Base-by-base conservation (phyloP, 2,797 vertebrate species). In the Hafferia zeledoni region DNA sequence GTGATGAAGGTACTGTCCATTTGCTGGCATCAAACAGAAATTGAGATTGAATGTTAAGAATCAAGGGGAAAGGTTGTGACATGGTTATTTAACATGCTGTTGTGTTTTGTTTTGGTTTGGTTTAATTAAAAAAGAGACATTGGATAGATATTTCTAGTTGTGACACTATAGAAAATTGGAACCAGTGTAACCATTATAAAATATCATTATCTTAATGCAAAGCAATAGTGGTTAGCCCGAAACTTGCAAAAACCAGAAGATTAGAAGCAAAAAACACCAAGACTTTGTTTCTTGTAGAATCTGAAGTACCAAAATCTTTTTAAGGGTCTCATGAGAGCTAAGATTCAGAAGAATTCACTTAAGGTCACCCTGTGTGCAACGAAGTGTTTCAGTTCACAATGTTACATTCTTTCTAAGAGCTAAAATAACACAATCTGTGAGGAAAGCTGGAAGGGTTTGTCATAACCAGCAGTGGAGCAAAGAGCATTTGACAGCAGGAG, bases 401-500 rank as follows among this genome's bases (percentile, higher is more conserved):
- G 67, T 87, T 79, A 80, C 78, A 77, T 91, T 94, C 67, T 72
- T 93, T 84, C 46, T 85, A 47, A 85, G 59, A 79, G 43, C 79
- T 89, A 31, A 79, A 89, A 87, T 27, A 89, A 89, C 75, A 94
- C 30, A 92, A 47, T 90, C 47, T 65, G 39, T 39, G 25, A 63
- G 22, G 63, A 69, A 72, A 89, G 27, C 25, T 59, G 8, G 1
- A 72, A 20, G 0, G 17, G 6, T 17, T 57, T 64, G 17, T 46
- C 35, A 17, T 27, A 79, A 17, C n/a, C 64, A 43, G 9, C 10
- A 47, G 0, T 8, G 10, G 46, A 76, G 78, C 67, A 87, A 91
- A 89, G 39, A 79, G 8, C 20, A 35, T 39, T 13, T 61, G 37
- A 3, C 1, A 1, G 33, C 18, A 44, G 9, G 14, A 27, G 6